Conservation (phyloP, 2,113 vertebrate genomes). For the Leptobrachium ailaonicum region DNA sequence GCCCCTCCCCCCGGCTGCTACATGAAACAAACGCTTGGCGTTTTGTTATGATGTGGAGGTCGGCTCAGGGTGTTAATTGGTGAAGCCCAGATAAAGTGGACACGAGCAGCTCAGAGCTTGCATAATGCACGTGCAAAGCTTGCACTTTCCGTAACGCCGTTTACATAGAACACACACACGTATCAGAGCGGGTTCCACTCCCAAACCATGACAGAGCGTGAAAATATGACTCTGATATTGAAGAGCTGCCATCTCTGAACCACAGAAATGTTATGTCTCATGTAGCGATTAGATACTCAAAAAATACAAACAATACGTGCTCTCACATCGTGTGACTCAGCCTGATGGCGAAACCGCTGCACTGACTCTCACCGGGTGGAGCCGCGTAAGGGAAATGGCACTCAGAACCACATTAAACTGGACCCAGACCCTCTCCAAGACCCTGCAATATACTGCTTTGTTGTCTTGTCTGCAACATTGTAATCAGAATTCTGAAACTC, state of each 20-base stretch:
- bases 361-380: not conserved
- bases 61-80: too few relatives aligned
- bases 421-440: too few relatives aligned
- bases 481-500: too few relatives aligned
- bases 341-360: not conserved
- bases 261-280: constrained; percentile 9
- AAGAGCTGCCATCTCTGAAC: not conserved
- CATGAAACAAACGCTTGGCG: too few relatives aligned
- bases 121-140: too few relatives aligned
- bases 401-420: not conserved
- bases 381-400: not conserved
- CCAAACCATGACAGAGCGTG: not conserved
- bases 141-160: not conserved
- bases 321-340: constrained; percentile 1
- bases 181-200: not conserved
- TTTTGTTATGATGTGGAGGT: too few relatives aligned
- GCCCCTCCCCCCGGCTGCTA: too few relatives aligned
- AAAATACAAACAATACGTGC: not conserved
- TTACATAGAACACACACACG: not conserved
- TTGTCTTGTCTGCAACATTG: too few relatives aligned
- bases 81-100: too few relatives aligned
- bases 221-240: not conserved
- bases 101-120: too few relatives aligned
- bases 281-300: constrained; percentile 1
- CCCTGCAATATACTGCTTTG: too few relatives aligned